Conservation (phyloP, 2,113 vertebrate genomes). For the Vombatus ursinus region DNA sequence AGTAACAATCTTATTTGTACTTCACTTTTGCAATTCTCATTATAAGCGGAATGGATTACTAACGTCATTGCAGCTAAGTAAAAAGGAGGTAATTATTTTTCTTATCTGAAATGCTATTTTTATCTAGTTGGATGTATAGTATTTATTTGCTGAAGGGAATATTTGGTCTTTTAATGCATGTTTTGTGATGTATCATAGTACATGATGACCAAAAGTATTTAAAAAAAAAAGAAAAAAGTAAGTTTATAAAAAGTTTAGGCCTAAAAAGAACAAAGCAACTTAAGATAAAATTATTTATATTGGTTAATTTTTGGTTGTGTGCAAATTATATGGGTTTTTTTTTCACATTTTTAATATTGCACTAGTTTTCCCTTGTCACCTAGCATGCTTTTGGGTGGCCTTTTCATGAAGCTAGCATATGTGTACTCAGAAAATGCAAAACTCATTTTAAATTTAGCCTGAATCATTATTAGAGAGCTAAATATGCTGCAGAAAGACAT, state of each 20-base stretch:
- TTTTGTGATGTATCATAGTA: neutral
- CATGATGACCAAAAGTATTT: neutral
- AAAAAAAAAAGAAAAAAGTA: conserved; percentile 32
- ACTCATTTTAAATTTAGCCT: conserved; percentile 33
- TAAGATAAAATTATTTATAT: conserved; percentile 27
- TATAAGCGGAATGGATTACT: conserved; percentile 74
- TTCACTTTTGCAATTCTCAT: conserved; percentile 68
- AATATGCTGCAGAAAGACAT: neutral
- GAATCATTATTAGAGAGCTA: conserved; percentile 10
- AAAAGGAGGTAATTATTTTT: conserved; percentile 84
- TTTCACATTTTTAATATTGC: neutral
- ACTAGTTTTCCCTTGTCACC: neutral
- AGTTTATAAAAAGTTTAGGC: conserved; percentile 64
- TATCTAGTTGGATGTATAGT: conserved; percentile 64
- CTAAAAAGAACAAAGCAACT: conserved; percentile 43
- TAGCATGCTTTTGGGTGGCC: neutral
- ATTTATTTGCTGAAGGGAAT: conserved; percentile 55
- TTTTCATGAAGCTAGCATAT: neutral
- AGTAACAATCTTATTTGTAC: conserved; percentile 56
- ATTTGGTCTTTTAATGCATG: conserved; percentile 63
- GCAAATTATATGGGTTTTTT: neutral
- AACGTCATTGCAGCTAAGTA: conserved; percentile 82
- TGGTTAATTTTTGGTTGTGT: conserved; percentile 41
- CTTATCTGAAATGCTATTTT: conserved; percentile 53
- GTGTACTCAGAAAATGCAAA: conserved; percentile 13